phyloP scores from a whole-genome alignment of 2,113 vertebrate genomes.

The Pipra filicauda region DNA sequence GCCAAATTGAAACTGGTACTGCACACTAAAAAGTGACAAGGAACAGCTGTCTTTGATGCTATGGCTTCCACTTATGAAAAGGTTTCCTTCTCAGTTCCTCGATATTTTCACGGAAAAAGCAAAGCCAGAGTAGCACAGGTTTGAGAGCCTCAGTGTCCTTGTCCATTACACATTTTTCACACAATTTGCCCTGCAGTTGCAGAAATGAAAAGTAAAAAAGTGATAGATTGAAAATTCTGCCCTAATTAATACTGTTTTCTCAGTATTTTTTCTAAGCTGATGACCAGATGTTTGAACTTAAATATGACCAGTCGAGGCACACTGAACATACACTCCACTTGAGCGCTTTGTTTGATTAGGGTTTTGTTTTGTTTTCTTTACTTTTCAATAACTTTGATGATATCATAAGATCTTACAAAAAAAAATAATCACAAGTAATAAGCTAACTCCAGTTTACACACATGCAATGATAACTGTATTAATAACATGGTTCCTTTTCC shows the following conservation, averaged over 20 bases:
- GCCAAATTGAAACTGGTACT: neutral
- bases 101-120: neutral
- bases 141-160: neutral
- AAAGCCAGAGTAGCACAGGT: neutral
- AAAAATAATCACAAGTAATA: neutral
- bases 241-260: neutral
- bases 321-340: neutral
- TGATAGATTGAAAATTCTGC: neutral
- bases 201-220: neutral
- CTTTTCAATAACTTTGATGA: neutral
- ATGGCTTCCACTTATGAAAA: neutral
- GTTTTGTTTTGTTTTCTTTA: neutral
- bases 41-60: neutral
- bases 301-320: neutral
- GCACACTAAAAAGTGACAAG: neutral
- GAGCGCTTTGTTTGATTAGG: neutral
- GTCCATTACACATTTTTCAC: neutral
- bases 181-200: neutral
- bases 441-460: neutral
- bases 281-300: neutral
- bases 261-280: neutral
- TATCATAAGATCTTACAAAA: neutral
- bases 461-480: neutral
- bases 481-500: neutral
- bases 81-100: neutral